Conservation (phyloP, 2,797 vertebrate species). For the Rhadinocentrus ornatus region DNA sequence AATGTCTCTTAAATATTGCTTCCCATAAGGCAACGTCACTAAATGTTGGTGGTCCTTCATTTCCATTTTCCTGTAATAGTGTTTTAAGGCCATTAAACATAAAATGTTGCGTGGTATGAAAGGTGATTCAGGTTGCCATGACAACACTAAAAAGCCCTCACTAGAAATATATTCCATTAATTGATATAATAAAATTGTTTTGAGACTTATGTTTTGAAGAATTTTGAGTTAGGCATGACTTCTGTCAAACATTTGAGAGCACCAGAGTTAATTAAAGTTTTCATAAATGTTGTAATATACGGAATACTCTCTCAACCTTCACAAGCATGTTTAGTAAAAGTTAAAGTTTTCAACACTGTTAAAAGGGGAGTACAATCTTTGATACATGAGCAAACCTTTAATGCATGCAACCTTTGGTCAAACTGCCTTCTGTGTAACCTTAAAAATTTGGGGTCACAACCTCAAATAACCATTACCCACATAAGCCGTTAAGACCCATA, state of each 20-base stretch:
- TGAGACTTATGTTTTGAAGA: slow-evolving; percentile 9
- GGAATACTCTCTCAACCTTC: neutral
- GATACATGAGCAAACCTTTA: slow-evolving; percentile 37
- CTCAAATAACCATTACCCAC: slow-evolving; percentile 52
- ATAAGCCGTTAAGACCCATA: slow-evolving; percentile 67
- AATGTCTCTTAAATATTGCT: slow-evolving; percentile 47
- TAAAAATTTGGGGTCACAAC: slow-evolving; percentile 43
- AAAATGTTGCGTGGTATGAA: slow-evolving; percentile 20
- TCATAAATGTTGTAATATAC: neutral
- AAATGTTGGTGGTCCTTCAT: slow-evolving; percentile 77
- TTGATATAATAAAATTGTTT: slow-evolving; percentile 54
- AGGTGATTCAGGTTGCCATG: slow-evolving; percentile 36
- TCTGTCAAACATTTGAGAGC: slow-evolving; percentile 1
- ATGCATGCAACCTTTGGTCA: slow-evolving; percentile 40
- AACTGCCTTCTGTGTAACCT: slow-evolving; percentile 67
- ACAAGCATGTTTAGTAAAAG: slow-evolving; percentile 22
- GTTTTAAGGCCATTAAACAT: slow-evolving; percentile 74
- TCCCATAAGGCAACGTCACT: slow-evolving; percentile 35
- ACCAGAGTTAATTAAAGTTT: neutral
- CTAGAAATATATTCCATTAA: slow-evolving; percentile 59
- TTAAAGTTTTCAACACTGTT: slow-evolving; percentile 44
- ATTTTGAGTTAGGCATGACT: slow-evolving; percentile 12
- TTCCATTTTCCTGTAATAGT: slow-evolving; percentile 68
- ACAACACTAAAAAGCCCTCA: slow-evolving; percentile 82
- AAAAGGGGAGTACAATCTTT: slow-evolving; percentile 13